Evolutionary conservation across 2,113 vertebrate genomes (phyloP).

Genomic region (Callaeas wilsoni): DNA sequence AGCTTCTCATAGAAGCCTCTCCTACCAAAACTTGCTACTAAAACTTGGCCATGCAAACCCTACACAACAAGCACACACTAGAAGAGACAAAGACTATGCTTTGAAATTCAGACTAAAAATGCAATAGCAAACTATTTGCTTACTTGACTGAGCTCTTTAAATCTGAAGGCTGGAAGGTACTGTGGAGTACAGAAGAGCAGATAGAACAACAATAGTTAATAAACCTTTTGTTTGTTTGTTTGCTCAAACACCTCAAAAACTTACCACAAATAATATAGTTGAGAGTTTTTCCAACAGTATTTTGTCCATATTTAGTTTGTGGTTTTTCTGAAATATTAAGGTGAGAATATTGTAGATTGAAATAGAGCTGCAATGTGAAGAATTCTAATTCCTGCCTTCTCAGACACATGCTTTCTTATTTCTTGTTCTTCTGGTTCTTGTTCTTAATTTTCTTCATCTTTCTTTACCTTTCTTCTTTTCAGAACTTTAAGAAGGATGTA

Average conservation of each 20-base stretch:
- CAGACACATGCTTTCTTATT: neutral
- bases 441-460: neutral
- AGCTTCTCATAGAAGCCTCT: neutral
- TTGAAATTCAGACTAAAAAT: neutral
- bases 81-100: neutral
- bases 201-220: neutral
- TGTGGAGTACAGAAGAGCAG: neutral
- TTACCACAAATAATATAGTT: neutral
- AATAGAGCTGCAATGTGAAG: neutral
- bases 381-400: neutral
- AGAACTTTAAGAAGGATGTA: neutral
- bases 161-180: neutral
- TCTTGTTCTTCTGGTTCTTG: neutral
- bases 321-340: neutral
- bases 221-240: neutral
- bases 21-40: neutral
- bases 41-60: neutral
- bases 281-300: neutral
- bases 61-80: neutral
- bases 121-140: neutral
- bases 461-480: neutral
- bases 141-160: neutral
- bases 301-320: neutral
- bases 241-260: neutral
- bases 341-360: neutral